phyloP scores from a whole-genome alignment of 1,140 invertebrate genomes.

The Temnothorax curvispinosus region DNA sequence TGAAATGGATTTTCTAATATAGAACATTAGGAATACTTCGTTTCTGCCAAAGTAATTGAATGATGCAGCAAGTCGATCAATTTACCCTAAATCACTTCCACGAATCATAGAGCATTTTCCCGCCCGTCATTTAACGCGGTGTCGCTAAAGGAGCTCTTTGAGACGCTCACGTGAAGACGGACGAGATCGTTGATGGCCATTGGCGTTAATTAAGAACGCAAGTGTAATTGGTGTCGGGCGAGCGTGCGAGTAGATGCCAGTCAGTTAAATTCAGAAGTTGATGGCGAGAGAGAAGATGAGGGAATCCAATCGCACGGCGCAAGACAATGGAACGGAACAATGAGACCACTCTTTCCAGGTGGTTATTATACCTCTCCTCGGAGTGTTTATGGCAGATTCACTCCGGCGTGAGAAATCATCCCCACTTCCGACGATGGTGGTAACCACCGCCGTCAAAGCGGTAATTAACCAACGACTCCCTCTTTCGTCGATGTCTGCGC shows the following conservation, averaged over 20 bases:
- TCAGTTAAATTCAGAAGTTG: constrained; percentile 45
- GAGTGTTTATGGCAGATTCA: constrained; percentile 77
- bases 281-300: constrained; percentile 6
- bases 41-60: background rate
- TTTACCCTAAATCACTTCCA: constrained; percentile 40
- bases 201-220: constrained; percentile 69
- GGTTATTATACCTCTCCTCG: constrained; percentile 55
- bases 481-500: constrained; percentile 22
- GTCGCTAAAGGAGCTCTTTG: constrained; percentile 30
- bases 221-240: constrained; percentile 61
- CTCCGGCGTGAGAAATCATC: constrained; percentile 73
- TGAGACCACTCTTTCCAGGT: constrained; percentile 50
- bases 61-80: constrained; percentile 1
- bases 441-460: constrained; percentile 4
- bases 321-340: constrained; percentile 70
- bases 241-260: constrained; percentile 28
- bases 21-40: background rate
- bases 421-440: constrained; percentile 5
- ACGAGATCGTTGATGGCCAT: constrained; percentile 54
- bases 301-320: constrained; percentile 51
- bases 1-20: background rate
- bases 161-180: constrained; percentile 20
- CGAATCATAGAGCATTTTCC: constrained; percentile 39
- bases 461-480: constrained; percentile 68
- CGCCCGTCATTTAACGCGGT: constrained; percentile 12